Percentiles rank a stretch among this genome's conserved stretches.
Conservation (phyloP, 2,888 invertebrate species). For the Pheosia tremula region DNA sequence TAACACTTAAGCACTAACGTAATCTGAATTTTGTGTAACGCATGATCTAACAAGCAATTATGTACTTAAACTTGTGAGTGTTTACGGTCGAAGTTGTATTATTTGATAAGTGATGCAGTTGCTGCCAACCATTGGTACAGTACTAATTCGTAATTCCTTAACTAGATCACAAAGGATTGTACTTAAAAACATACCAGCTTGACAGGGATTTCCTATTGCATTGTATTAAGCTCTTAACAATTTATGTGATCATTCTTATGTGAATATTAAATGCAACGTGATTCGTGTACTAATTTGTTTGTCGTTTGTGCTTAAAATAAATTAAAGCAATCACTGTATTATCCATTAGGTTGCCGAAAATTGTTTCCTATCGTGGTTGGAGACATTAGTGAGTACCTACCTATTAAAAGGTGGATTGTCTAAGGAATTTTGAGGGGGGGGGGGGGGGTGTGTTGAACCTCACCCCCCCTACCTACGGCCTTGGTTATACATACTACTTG, state of each 20-base stretch:
- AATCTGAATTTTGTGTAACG: slow-evolving; percentile 26
- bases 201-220: neutral
- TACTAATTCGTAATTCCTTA: slow-evolving; percentile 35
- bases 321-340: too few species aligned
- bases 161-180: slow-evolving; percentile 44
- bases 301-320: too few species aligned
- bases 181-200: slow-evolving; percentile 3
- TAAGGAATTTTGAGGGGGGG: too few species aligned
- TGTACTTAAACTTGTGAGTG: neutral
- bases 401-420: too few species aligned
- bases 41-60: slow-evolving; percentile 17
- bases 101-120: slow-evolving; percentile 38
- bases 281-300: neutral
- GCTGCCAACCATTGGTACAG: slow-evolving; percentile 32
- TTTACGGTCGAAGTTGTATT: slow-evolving; percentile 15
- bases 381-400: too few species aligned
- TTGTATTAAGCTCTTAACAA: neutral
- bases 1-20: slow-evolving; percentile 26
- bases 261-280: neutral
- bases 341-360: too few species aligned
- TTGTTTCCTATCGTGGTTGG: too few species aligned
- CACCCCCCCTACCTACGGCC: too few species aligned
- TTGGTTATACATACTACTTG: too few species aligned
- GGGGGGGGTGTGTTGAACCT: too few species aligned
- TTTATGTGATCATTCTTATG: neutral